Evolutionary conservation across 2,113 vertebrate genomes (phyloP), one percentile per base, ranked within the genome.

Genomic region (Phainopepla nitens): DNA sequence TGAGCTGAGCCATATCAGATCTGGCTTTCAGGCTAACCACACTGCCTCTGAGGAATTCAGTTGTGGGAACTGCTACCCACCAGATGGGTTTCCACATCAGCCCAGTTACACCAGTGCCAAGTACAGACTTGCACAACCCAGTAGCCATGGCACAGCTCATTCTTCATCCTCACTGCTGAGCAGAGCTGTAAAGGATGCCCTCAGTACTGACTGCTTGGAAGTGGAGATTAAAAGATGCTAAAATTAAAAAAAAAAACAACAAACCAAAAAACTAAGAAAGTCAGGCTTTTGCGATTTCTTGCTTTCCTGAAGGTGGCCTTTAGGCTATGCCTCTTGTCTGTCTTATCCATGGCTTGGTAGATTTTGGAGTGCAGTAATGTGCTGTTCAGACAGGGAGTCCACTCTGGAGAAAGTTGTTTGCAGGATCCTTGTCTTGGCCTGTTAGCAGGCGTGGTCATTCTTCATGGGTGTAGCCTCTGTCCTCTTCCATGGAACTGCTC

Each of bases 1-100:
- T 49, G 71, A 86, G 90, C 53, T 25, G 66, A 45, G 92, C 76
- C 86, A 78, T 47, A 68, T 96, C 90, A 81, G 93, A 89, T 95
- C 72, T 83, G 75, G 89, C 88, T 88, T 49, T 62, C 64, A 36
- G 82, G 71, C 61, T 68, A 73, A 88, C 82, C 90, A 53, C 36
- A 6, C 14, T 56, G 85, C 64, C 85, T 78, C 50, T 51, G 24
- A 56, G 85, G 90, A 88, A 83, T 64, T 39, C 7, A 47, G 15
- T 4, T 86, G 90, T 62, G 87, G 90, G 70, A 86, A 51, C 25
- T 77, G 70, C 54, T 77, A 13, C 70, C 58, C 71, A 76, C 58
- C 42, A 6, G 10, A n/a, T 0, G 19, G 58, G 53, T 91, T 94
- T 93, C 87, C 70, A 58, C 54, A 28, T 80, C 87, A 85, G 90